These are phyloP conservation scores for Brachirus orientalis DNA, from an alignment of 2,113 vertebrate genomes.

Conservation along the genomic window DNA sequence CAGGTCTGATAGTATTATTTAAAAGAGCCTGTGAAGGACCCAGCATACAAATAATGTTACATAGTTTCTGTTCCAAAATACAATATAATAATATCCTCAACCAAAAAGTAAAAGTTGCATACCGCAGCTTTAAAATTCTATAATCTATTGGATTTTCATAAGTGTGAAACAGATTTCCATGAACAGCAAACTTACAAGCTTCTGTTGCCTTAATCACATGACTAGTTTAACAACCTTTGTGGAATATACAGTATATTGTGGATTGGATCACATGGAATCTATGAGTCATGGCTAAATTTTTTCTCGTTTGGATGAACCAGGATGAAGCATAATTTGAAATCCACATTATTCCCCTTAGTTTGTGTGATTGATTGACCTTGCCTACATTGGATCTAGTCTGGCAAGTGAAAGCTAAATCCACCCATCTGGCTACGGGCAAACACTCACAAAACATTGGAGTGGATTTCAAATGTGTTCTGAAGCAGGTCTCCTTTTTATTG, in stretches of 20 bases:
- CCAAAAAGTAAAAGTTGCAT: no score
- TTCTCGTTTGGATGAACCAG: slow-evolving; percentile 50
- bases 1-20: no score
- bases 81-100: no score
- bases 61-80: no score
- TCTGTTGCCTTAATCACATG: slow-evolving; percentile 11
- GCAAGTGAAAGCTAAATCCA: slow-evolving; percentile 40
- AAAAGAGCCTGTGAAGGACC: no score
- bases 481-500: slow-evolving; percentile 61
- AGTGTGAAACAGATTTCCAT: neutral
- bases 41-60: no score
- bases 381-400: slow-evolving; percentile 33
- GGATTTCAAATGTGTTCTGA: slow-evolving; percentile 58
- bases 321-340: slow-evolving; percentile 27
- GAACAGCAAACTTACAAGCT: neutral
- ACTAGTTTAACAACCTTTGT: slow-evolving; percentile 18
- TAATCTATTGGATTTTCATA: neutral
- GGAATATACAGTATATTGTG: slow-evolving; percentile 17
- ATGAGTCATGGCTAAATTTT: slow-evolving; percentile 42
- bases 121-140: no score
- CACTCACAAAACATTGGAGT: slow-evolving; percentile 52
- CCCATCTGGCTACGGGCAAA: slow-evolving; percentile 53
- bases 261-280: slow-evolving; percentile 28
- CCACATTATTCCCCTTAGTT: slow-evolving; percentile 14
- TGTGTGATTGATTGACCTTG: slow-evolving; percentile 43